Base-by-base conservation (phyloP, 2,113 vertebrate genomes). In the Cyanoliseus patagonus region DNA sequence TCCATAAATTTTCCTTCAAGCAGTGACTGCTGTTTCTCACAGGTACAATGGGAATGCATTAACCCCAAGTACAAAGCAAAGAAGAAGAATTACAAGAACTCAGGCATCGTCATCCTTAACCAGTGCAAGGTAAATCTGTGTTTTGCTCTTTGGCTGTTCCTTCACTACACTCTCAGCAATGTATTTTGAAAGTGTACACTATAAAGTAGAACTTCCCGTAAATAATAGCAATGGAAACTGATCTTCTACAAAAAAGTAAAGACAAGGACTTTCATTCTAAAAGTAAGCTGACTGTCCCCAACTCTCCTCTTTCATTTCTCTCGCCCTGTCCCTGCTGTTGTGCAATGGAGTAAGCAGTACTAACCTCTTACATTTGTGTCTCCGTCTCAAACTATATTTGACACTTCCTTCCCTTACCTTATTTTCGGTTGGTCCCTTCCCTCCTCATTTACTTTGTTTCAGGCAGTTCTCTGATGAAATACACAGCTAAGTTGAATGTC, bases 21-120 rank as follows among this genome's bases (percentile, higher is more conserved):
- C n/a, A 51, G 8, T 86, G 64, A 84, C 28, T 90, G 47, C 79
- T 96, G 0, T 92, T 79, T 92, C 83, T 91, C 72, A 73, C 97
- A 99, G 99, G 99, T 99, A 49, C 99, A 99, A 93, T 99, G 99
- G 99, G 99, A 99, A 41, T 99, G 99, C 96, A 98, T 99, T 70
- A 99, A 99, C 84, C 98, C 99, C 64, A 99, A 99, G 94, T 99
- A 99, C 97, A 99, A 98, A 97, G 98, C 98, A 42, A 99, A 99
- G 98, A 99, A 99, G 98, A 99, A 99, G 98, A 99, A 99, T 69
- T 99, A 99, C 96, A 99, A 98, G 98, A 99, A 99, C 97, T 99
- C 99, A 19, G 99, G 99, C 97, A 99, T 99, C 4, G 98, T 99
- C 68, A 99, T 99, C 94, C 99, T 99, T 82, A 99, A 99, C 96